phyloP scores from a whole-genome alignment of 2,113 vertebrate genomes.

The Toxotes jaculatrix region DNA sequence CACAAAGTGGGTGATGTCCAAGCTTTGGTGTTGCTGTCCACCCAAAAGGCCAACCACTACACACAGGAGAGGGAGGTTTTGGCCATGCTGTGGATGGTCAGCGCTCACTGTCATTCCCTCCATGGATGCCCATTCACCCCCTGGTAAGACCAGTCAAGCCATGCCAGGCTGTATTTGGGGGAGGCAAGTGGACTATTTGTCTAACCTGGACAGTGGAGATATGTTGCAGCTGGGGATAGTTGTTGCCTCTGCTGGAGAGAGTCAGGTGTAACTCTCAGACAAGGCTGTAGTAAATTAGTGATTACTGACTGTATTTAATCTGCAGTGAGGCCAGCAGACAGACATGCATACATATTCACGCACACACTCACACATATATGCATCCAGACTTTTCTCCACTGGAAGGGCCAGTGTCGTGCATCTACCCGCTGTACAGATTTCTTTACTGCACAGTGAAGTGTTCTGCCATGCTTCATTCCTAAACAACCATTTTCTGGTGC shows the following conservation, averaged over 20 bases:
- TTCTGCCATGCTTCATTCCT: conserved; percentile 16
- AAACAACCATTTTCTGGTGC: conserved; percentile 4
- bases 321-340: background rate
- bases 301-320: conserved; percentile 19
- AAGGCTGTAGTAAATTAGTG: background rate
- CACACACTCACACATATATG: background rate
- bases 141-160: conserved; percentile 6
- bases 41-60: background rate
- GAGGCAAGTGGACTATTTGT: background rate
- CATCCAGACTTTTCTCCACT: too few species aligned
- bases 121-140: background rate
- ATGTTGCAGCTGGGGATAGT: background rate
- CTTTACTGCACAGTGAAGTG: background rate
- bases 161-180: background rate
- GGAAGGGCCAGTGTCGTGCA: background rate
- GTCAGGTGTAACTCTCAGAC: conserved; percentile 13
- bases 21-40: background rate
- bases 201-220: background rate
- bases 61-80: background rate
- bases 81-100: conserved; percentile 1
- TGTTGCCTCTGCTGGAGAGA: background rate
- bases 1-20: background rate
- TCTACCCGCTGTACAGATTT: background rate
- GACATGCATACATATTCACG: background rate
- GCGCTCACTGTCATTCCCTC: background rate